Evolutionary conservation across 2,888 invertebrate genomes (phyloP), one percentile per base, ranked within the genome.

Genomic region (Drosophila colorata): DNA sequence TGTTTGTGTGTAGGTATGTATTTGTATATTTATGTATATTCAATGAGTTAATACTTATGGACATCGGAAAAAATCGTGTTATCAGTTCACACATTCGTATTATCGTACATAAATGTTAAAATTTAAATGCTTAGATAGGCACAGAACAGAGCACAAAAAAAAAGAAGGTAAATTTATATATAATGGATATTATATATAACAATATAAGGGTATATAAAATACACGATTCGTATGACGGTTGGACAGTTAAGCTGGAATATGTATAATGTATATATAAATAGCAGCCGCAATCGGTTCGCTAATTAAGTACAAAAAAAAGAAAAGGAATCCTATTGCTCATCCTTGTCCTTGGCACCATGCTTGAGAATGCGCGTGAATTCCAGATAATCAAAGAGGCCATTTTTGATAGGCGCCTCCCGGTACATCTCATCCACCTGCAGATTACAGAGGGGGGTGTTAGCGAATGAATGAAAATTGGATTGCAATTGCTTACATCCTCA

Each of bases 321-420:
- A 4, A 14, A 18, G 14, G 4, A 4, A 3, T 16, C 25, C 51
- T 63, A 97, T 93, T 97, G 97, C 90, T 99, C 98, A 92, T 99
- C 98, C 93, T 98, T 98, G 85, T 99, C 99, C 93, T 99, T 99
- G 89, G 99, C 99, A 49, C 99, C 99, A 89, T 99, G 99, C 92
- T 99, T 99, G 84, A 99, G 94, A 90, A 99, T 99, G 90, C 99
- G 96, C 35, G 99, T 99, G 92, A 99, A 99, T 93, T 99, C 99
- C 52, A 98, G 95, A 91, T 99, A 99, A 93, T 99, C 98, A 91
- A 99, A 99, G 91, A 98, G 94, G 49, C 95, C 96, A 76, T 93
- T 93, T 88, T 98, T 97, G 88, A 99, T 99, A 4, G 99, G 99
- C 33, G 99, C 99, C 93, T 99, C 99, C 5, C 99, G 95, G 90